These are phyloP conservation scores for Caenorhabditis brenneri DNA, from an alignment of 1,140 invertebrate species.

Conservation along the genomic window DNA sequence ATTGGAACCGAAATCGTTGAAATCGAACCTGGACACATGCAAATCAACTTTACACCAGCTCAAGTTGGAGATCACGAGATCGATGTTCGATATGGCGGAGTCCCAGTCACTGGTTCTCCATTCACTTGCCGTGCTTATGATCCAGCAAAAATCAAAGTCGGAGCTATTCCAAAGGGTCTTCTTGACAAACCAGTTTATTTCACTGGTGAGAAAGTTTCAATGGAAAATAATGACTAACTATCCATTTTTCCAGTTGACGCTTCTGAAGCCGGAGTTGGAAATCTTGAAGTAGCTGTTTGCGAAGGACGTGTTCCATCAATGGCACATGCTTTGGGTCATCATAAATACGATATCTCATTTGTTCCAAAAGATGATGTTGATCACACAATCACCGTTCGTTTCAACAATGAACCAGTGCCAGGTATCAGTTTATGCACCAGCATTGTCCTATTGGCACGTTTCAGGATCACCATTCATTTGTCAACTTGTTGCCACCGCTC, in stretches of 20 bases:
- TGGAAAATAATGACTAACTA: neutral
- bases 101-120: constrained; percentile 79
- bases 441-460: neutral
- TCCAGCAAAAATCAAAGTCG: constrained; percentile 87
- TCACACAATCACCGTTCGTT: constrained; percentile 92
- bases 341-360: constrained; percentile 93
- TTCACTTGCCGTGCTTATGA: constrained; percentile 94
- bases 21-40: constrained; percentile 86
- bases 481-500: constrained; percentile 70
- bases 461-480: constrained; percentile 65
- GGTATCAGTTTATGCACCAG: constrained; percentile 68
- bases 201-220: constrained; percentile 77
- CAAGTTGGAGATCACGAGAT: constrained; percentile 91
- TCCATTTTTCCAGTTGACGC: constrained; percentile 80
- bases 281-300: constrained; percentile 93
- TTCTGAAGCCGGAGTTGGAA: constrained; percentile 93
- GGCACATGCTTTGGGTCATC: constrained; percentile 91
- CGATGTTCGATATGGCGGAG: constrained; percentile 79
- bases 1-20: constrained; percentile 77
- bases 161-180: constrained; percentile 82
- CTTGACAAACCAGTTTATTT: constrained; percentile 90
- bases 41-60: constrained; percentile 84
- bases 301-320: constrained; percentile 88
- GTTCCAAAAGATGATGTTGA: constrained; percentile 89
- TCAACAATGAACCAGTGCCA: constrained; percentile 95